Evolutionary conservation across 2,888 invertebrate genomes (phyloP).

Genomic region (Hyposoter dolosus): DNA sequence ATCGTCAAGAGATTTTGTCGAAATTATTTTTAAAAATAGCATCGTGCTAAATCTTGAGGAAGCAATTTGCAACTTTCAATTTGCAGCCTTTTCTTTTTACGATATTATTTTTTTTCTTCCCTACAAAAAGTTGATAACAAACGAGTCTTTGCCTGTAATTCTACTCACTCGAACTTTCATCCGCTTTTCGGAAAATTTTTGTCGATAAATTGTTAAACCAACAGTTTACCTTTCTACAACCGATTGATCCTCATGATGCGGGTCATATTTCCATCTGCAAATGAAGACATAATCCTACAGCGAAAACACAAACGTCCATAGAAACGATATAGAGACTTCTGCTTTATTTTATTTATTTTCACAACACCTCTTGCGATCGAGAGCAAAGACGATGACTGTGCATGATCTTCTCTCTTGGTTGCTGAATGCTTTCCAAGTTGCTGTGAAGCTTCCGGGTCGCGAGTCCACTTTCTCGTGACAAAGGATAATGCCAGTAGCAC

Average conservation of each 20-base stretch:
- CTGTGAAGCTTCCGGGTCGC: conserved; percentile 64
- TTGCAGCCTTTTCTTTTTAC: too few species aligned
- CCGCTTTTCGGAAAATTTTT: not conserved
- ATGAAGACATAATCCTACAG: conserved; percentile 27
- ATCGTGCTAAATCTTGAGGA: too few species aligned
- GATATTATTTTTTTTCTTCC: not conserved
- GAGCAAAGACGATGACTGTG: conserved; percentile 51
- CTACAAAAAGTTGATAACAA: not conserved
- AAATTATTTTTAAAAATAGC: too few species aligned
- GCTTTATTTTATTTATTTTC: conserved; percentile 33
- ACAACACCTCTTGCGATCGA: conserved; percentile 20
- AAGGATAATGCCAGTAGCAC: conserved; percentile 57
- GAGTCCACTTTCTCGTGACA: conserved; percentile 66
- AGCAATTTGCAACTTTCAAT: too few species aligned
- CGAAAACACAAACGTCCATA: conserved; percentile 8
- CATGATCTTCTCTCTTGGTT: conserved; percentile 8
- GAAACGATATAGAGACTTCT: not conserved
- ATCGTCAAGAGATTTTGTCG: too few species aligned
- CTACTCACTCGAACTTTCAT: not conserved
- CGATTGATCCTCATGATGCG: conserved; percentile 36
- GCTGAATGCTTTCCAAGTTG: conserved; percentile 33
- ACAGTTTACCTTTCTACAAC: not conserved
- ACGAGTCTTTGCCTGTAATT: not conserved
- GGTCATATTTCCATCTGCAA: conserved; percentile 26
- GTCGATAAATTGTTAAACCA: not conserved